phyloP scores from a whole-genome alignment of 2,113 vertebrate species.

The Tragelaphus strepsiceros region DNA sequence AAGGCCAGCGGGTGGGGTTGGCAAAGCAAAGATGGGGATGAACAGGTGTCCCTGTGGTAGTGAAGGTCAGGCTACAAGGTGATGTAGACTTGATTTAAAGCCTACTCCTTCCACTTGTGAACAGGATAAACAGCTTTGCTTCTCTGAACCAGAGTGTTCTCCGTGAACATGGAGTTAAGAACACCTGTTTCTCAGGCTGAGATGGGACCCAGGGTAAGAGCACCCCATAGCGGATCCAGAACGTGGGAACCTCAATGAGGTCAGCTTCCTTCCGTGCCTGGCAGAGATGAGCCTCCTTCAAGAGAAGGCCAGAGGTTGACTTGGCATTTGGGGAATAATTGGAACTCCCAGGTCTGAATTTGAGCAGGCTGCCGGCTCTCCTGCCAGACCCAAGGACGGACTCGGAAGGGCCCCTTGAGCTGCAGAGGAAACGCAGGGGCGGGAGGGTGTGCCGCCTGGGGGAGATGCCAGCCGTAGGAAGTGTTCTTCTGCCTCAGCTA shows the following conservation, averaged over 20 bases:
- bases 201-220: neutral
- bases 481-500: neutral
- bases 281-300: neutral
- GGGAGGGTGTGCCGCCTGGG: fast-evolving
- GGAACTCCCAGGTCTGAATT: neutral
- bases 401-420: neutral
- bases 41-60: neutral
- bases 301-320: neutral
- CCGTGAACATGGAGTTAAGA: too few relatives aligned
- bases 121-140: neutral
- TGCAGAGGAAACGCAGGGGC: neutral
- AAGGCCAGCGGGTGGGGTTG: neutral
- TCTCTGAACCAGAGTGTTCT: neutral
- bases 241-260: neutral
- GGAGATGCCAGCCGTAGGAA: neutral
- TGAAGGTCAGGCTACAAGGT: neutral
- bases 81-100: neutral
- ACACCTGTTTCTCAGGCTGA: neutral
- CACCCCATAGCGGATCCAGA: fast-evolving
- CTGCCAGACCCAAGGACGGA: neutral
- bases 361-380: neutral
- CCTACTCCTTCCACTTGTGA: neutral
- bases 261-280: neutral
- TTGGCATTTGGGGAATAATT: neutral
- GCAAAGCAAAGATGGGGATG: neutral